Conservation (phyloP, 2,888 invertebrate genomes). For the Gerosis bhagava region DNA sequence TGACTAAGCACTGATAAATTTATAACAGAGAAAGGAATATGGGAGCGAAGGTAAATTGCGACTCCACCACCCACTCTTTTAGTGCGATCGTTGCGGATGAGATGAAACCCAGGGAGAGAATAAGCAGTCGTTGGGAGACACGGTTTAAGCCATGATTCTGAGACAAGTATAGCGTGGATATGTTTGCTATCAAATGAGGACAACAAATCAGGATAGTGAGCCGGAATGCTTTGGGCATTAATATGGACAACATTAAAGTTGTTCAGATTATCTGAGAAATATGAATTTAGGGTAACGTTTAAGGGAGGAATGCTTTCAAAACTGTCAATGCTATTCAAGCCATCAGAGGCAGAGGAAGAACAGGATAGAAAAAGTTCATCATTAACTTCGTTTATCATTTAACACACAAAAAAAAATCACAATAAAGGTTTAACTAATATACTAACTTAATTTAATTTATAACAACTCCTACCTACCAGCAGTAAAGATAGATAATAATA, state of each 20-base stretch:
- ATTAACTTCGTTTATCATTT: too few relatives aligned
- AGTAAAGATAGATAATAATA: too few relatives aligned
- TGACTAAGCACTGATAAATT: slow-evolving; percentile 4
- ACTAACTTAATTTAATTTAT: too few relatives aligned
- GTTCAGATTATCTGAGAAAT: not conserved
- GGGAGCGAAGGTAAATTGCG: slow-evolving; percentile 17
- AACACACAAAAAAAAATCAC: too few relatives aligned
- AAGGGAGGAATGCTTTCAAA: not conserved
- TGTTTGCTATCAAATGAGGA: slow-evolving; percentile 20
- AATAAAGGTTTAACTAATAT: too few relatives aligned
- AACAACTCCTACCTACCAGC: too few relatives aligned
- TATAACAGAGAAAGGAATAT: slow-evolving; percentile 15
- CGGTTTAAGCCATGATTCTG: slow-evolving; percentile 21
- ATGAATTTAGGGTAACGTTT: not conserved
- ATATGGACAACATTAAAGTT: not conserved
- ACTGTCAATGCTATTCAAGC: not conserved
- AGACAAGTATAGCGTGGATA: slow-evolving; percentile 25
- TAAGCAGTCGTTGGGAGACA: not conserved
- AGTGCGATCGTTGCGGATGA: slow-evolving; percentile 13
- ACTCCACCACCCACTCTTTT: slow-evolving; percentile 17
- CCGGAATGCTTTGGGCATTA: not conserved
- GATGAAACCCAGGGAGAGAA: not conserved
- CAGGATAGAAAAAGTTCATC: too few relatives aligned
- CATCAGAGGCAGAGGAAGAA: too few relatives aligned
- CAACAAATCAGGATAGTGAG: slow-evolving; percentile 24